Base-by-base conservation (phyloP, 2,113 vertebrate species). In the Psittacula cyanocephala region DNA sequence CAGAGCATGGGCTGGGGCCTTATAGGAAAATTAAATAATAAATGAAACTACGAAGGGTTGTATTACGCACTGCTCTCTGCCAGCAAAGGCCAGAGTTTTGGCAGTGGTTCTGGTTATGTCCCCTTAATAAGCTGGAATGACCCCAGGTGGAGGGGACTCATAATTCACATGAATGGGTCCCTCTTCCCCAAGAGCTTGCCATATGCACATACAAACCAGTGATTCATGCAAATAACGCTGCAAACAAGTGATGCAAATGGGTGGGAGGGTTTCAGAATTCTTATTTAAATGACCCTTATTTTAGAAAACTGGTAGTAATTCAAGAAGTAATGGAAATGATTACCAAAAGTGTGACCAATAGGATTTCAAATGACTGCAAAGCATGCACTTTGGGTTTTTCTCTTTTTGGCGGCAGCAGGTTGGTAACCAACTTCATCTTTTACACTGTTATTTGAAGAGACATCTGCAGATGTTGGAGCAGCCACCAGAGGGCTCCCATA, bases 401-500 rank as follows among this genome's bases (percentile, higher is more conserved):
- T 69, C 0, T 2, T 25, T 87, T 87, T 46, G 22, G 53, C 1
- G 4, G 7, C 13, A 17, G 23, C 15, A 18, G 23, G 43, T 10
- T 15, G 13, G 39, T 71, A 91, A 60, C 16, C 33, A 72, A 6
- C 49, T 67, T 53, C 5, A 37, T 7, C 20, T 71, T 82, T 65
- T 13, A 35, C 14, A 4, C 29, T 57, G 7, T 37, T 31, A 33
- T 35, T 79, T 67, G 31, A 39, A 57, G 5, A 17, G 17, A 74
- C 19, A 28, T 24, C 35, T 80, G 53, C 59, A 93, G 63, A 62
- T 13, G n/a, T 16, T 85, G 53, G 10, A 85, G 35, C 19, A 93
- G 67, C 89, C 91, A 91, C 75, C 87, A 94, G 80, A 91, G 91
- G 86, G 92, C 80, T 88, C 64, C 49, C 50, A 35, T 6, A 65